Evolutionary conservation across 2,888 invertebrate species (phyloP), one percentile per base, ranked within the genome.

Genomic region (Cistogaster globosa): DNA sequence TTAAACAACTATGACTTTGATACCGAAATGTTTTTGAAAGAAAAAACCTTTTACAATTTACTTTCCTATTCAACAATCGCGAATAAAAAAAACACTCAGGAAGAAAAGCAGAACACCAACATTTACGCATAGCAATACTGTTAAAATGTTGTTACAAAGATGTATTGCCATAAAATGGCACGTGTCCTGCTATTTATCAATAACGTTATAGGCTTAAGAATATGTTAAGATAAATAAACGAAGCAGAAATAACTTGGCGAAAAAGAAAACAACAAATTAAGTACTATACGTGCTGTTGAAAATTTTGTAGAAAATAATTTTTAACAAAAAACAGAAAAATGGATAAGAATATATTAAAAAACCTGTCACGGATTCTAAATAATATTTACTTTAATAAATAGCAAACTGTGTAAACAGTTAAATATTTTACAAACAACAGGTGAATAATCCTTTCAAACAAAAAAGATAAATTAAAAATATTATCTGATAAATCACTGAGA

Each of bases 101-200:
- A 32, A 32, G 6, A 2, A 32, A 32, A 0, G 8, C 32, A 32
- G 7, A 26, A 32, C 32, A 32, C 32, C 2, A 5, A 32, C 32
- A 32, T 0, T 5, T 7, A 8, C 32, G 6, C 32, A 6, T 32
- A 4, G 32, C 32, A 45, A 78, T 69, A 78, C 68, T 65, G 81
- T 82, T 81, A 78, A 78, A 74, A 82, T 74, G 58, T 78, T 85
- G 81, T 74, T 77, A 74, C 63, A 26, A 82, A 58, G 42, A 32
- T 65, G 20, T 71, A 65, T 65, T 71, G 38, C 55, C 58, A 20
- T 51, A n/a, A 65, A 82, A 63, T 78, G 80, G 74, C 42, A 82
- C 82, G 76, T 82, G 65, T 51, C 32, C 58, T 60, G 20, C 48
- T 67, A 36, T 42, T 26, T 38, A 36, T 11, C 8, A 57, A 20